A percentile compares a stretch with the other conserved stretches of the same genome.
Conservation (phyloP, 2,113 vertebrate genomes). For the Todiramphus chloris region DNA sequence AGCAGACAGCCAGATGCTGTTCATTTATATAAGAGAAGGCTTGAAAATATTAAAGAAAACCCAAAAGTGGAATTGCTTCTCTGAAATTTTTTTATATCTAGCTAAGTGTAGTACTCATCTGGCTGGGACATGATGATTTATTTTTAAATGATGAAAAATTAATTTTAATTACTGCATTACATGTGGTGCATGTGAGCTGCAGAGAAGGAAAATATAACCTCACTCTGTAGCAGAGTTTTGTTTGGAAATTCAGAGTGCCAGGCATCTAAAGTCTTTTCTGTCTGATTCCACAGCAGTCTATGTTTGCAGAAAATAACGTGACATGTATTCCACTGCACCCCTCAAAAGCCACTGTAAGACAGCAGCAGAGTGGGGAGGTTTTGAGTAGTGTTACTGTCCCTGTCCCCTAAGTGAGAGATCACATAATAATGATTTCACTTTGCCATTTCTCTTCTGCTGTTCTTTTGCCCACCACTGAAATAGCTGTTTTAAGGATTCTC, state of each 20-base stretch:
- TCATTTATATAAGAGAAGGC: neutral
- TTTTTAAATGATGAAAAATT: neutral
- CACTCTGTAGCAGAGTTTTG: accelerated
- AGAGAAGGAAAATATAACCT: neutral
- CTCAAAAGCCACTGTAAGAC: neutral
- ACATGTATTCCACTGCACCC: neutral
- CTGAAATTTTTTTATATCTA: neutral
- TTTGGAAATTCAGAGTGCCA: neutral
- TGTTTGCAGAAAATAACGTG: neutral
- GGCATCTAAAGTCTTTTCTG: neutral
- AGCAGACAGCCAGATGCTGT: neutral
- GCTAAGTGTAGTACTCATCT: neutral
- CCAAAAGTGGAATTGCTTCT: neutral
- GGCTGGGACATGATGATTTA: neutral
- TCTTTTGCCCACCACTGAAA: neutral
- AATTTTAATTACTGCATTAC: neutral
- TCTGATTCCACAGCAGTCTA: neutral
- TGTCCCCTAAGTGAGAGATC: neutral
- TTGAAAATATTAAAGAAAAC: neutral
- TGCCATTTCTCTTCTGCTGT: neutral
- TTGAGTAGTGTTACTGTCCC: neutral
- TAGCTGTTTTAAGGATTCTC: neutral
- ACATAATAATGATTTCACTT: neutral
- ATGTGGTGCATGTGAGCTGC: neutral
- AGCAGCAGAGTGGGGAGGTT: neutral